A percentile compares a stretch with the other conserved stretches of the same genome.
Conservation (phyloP, 2,113 vertebrate species). For the Chaetodon auriga region DNA sequence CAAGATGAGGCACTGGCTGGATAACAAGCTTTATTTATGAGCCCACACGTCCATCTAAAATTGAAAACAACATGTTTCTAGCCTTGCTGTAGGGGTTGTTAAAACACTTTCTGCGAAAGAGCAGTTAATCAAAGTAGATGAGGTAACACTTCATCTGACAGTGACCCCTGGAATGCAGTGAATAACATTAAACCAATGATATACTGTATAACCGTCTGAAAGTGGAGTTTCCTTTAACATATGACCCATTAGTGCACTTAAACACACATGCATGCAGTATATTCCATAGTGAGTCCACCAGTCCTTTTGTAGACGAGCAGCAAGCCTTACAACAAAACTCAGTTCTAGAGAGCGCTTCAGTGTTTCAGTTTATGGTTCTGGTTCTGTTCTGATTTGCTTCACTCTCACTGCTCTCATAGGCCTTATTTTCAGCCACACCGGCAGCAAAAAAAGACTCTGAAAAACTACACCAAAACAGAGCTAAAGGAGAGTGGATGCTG, state of each 20-base stretch:
- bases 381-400: background rate
- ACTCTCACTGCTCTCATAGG: background rate
- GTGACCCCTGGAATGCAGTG: conserved; percentile 13
- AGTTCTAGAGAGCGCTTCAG: background rate
- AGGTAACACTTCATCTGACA: background rate
- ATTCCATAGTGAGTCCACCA: too few species aligned
- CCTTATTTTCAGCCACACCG: too few species aligned
- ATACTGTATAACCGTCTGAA: background rate
- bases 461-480: too few species aligned
- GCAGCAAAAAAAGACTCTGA: too few species aligned
- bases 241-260: background rate
- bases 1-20: background rate
- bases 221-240: background rate
- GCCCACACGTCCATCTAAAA: background rate
- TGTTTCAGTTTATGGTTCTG: background rate
- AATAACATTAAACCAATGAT: background rate
- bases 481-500: too few species aligned
- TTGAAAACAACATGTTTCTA: background rate
- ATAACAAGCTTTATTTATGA: conserved; percentile 17
- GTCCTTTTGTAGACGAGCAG: background rate
- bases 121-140: conserved; percentile 9
- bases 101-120: conserved; percentile 17
- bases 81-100: background rate
- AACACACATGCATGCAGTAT: background rate
- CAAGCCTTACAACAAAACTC: background rate